phyloP scores from a whole-genome alignment of 1,140 invertebrate genomes.

The Leptinotarsa texana region DNA sequence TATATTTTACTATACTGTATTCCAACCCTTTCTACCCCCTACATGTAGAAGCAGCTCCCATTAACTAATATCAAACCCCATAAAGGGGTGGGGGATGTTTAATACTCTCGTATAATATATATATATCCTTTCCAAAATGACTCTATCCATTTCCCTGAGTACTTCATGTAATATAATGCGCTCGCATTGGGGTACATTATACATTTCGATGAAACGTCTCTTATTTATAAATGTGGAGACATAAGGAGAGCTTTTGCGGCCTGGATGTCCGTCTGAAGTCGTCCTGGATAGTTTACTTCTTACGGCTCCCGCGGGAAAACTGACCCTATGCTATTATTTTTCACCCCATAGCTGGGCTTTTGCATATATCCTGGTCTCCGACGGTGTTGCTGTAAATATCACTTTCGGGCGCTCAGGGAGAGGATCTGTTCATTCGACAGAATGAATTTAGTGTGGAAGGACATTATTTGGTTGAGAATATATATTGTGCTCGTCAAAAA shows the following conservation, averaged over 20 bases:
- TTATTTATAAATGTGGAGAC: conserved; percentile 51
- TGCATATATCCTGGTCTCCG: conserved; percentile 54
- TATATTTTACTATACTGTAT: too few species aligned
- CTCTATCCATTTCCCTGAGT: conserved; percentile 6
- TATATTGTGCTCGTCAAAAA: too few species aligned
- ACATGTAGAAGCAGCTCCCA: too few species aligned
- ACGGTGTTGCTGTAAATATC: conserved; percentile 39
- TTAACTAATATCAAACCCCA: too few species aligned
- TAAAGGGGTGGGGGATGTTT: too few species aligned
- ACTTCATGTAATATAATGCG: background rate
- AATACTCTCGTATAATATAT: too few species aligned
- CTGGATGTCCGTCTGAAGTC: conserved; percentile 49
- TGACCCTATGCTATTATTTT: conserved; percentile 58
- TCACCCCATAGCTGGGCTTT: conserved; percentile 52
- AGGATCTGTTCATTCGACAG: background rate
- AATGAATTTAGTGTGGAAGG: background rate
- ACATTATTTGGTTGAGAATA: too few species aligned
- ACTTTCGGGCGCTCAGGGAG: conserved; percentile 13
- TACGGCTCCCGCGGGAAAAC: conserved; percentile 55
- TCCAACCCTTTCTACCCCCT: too few species aligned
- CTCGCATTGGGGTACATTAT: conserved; percentile 15
- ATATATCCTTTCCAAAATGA: background rate
- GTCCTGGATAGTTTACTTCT: conserved; percentile 54
- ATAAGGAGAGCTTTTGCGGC: conserved; percentile 48
- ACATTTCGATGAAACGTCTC: conserved; percentile 25